A percentile compares a stretch with the other conserved stretches of the same genome.
Evolutionary conservation across 2,113 vertebrate species (phyloP).

Genomic region (Catharus fuscescens): DNA sequence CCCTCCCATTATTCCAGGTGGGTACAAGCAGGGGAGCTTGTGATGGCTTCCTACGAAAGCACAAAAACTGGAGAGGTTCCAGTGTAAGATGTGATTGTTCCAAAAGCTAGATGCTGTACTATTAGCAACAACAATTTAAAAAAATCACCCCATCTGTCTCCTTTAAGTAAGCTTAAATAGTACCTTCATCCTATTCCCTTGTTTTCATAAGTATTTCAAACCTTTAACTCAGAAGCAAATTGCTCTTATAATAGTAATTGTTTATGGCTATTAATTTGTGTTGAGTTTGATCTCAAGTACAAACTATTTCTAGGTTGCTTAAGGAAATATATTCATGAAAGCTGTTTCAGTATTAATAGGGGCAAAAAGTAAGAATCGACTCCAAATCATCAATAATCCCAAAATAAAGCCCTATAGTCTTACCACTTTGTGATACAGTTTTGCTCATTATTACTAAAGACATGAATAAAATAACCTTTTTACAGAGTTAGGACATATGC

Average conservation of each 20-base stretch:
- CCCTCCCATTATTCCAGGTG: neutral
- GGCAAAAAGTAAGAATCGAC: neutral
- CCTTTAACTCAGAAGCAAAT: neutral
- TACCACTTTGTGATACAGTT: neutral
- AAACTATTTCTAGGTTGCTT: neutral
- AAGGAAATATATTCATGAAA: neutral
- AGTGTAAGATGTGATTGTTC: neutral
- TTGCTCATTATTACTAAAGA: neutral
- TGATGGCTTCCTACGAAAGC: neutral
- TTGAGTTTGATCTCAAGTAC: neutral
- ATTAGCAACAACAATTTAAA: neutral
- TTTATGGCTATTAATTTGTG: neutral
- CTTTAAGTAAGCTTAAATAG: neutral
- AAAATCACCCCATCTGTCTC: neutral
- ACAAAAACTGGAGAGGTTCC: neutral
- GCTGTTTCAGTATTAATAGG: neutral
- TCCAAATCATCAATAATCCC: neutral
- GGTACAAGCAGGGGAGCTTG: neutral
- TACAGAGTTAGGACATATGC: neutral
- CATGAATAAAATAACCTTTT: neutral
- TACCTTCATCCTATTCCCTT: neutral
- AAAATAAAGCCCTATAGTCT: neutral
- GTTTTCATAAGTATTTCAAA: neutral
- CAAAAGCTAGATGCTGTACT: neutral
- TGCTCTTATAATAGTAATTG: neutral